Base-by-base conservation (phyloP, 2,797 vertebrate genomes). In the Argyrosomus regius region DNA sequence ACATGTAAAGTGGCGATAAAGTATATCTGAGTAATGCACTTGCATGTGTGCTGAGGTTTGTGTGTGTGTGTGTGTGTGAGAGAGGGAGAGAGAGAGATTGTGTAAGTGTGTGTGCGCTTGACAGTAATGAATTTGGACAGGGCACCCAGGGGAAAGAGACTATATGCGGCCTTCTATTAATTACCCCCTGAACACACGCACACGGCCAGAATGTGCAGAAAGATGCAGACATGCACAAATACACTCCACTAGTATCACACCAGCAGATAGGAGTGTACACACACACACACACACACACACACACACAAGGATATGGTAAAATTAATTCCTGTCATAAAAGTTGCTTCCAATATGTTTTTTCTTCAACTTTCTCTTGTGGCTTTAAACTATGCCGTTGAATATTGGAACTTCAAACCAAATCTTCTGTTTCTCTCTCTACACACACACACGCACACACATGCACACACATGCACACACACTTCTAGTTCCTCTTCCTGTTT, bases 41-140 rank as follows among this genome's bases (percentile, higher is more conserved):
- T 72, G 60, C 39, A 71, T 76, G 71, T 59, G n/a, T 66, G 45
- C 63, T 66, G 45, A 60, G 28, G 59, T 71, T 14, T 73, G 16
- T 71, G 52, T 58, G 60, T 61, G 58, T 62, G 69, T 65, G 35
- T 35, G 35, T 73, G 16, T 71, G 52, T 58, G 60, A 22, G 1
- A 35, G 31, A 8, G 35, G 7, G 31, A 35, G 31, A 9, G 35
- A 39, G 35, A 39, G 35, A 39, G 35, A 9, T 39, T 39, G 35
- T 39, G 56, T 65, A 61, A 72, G 78, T 57, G 72, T 67, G 69
- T 16, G 64, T 50, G 41, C 2, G 16, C 14, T 80, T 90, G 82
- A 89, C 71, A 69, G 61, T 90, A 84, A 91, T 90, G 77, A 20
- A 73, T 87, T 63, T 77, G 68, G 89, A 91, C 84, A 89, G 67